phyloP scores from a whole-genome alignment of 2,113 vertebrate species.

The Callospermophilus lateralis region DNA sequence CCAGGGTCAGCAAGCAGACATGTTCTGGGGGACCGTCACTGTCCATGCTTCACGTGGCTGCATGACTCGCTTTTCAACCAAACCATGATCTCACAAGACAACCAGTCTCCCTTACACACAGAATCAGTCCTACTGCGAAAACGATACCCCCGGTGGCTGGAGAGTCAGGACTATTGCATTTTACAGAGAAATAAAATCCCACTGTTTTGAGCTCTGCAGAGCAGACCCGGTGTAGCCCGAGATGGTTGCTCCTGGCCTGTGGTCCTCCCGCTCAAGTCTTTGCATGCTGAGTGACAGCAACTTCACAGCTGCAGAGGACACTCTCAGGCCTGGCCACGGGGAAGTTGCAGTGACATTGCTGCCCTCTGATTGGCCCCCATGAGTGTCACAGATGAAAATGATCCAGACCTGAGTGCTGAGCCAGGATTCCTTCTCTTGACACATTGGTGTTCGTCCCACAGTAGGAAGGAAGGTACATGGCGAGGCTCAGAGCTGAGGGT shows the following conservation, averaged over 20 bases:
- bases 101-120: not conserved
- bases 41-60: no score
- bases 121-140: not conserved
- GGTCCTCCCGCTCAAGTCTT: rapidly evolving
- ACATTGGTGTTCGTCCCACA: rapidly evolving
- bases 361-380: rapidly evolving
- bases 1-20: rapidly evolving
- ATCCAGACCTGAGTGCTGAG: not conserved
- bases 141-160: rapidly evolving
- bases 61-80: not conserved
- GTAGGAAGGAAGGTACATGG: rapidly evolving
- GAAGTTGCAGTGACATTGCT: rapidly evolving
- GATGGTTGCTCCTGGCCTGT: not conserved
- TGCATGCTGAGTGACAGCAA: rapidly evolving
- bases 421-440: not conserved
- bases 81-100: not conserved
- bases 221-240: not conserved
- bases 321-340: rapidly evolving
- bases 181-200: not conserved
- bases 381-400: not conserved
- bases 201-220: not conserved
- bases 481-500: not conserved
- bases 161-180: not conserved
- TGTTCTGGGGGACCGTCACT: rapidly evolving
- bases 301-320: no score